phyloP scores from a whole-genome alignment of 2,888 invertebrate genomes.

The Marronus borbonicus region DNA sequence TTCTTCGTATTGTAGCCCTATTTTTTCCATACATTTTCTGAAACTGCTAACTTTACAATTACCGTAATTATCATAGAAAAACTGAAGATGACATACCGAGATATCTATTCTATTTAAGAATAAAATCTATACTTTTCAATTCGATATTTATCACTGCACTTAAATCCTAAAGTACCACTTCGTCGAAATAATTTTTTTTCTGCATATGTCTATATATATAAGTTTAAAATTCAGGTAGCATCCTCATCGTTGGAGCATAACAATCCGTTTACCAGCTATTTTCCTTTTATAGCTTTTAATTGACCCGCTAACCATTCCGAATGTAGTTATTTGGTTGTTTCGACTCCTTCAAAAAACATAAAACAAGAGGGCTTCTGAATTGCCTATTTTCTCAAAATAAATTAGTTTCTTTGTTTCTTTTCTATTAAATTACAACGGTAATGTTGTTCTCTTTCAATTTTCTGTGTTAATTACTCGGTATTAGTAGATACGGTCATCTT shows the following conservation, averaged over 20 bases:
- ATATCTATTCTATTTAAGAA: too few species aligned
- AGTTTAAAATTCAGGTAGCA: slow-evolving; percentile 29
- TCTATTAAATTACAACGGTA: too few species aligned
- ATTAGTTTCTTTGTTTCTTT: not conserved
- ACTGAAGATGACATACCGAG: too few species aligned
- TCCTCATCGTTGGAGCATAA: not conserved
- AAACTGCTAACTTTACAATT: too few species aligned
- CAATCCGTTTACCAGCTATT: not conserved
- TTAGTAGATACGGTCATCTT: not conserved
- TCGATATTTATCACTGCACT: too few species aligned
- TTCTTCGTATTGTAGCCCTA: too few species aligned
- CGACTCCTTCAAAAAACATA: not conserved
- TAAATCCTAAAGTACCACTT: too few species aligned
- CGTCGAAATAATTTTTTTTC: too few species aligned
- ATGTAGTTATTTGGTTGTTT: slow-evolving; percentile 5
- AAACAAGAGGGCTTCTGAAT: not conserved
- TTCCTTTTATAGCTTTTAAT: slow-evolving; percentile 22
- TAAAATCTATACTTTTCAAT: too few species aligned
- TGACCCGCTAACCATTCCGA: not conserved
- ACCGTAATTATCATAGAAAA: too few species aligned
- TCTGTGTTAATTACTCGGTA: not conserved
- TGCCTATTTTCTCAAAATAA: not conserved
- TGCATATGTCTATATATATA: too few species aligned
- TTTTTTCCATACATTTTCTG: too few species aligned
- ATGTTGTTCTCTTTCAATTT: not conserved